phyloP scores from a whole-genome alignment of 1,140 invertebrate species.

The Melitaea cinxia region DNA sequence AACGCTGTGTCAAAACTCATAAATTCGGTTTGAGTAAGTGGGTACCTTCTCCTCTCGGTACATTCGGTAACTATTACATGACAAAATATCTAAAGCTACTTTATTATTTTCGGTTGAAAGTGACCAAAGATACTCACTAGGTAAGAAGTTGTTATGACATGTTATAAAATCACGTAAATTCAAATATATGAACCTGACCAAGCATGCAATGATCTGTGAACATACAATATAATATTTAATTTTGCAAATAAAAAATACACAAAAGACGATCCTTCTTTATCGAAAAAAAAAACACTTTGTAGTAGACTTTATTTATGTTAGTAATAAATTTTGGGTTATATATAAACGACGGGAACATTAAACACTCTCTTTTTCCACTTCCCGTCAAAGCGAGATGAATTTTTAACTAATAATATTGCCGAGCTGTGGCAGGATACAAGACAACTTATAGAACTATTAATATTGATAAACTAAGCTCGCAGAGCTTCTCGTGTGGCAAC shows the following conservation, averaged over 20 bases:
- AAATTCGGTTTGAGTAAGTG: not conserved
- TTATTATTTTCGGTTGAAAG: too few species aligned
- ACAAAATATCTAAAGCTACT: not conserved
- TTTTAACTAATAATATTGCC: slow-evolving; percentile 12
- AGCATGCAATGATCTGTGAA: too few species aligned
- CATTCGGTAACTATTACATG: not conserved
- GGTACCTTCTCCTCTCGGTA: not conserved
- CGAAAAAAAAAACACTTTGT: not conserved
- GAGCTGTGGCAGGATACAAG: slow-evolving; percentile 32
- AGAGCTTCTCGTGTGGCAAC: slow-evolving; percentile 18
- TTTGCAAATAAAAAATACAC: too few species aligned
- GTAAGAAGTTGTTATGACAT: too few species aligned
- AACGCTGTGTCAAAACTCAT: not conserved
- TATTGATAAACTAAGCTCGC: slow-evolving; percentile 28
- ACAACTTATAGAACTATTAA: slow-evolving; percentile 35
- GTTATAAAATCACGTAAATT: too few species aligned
- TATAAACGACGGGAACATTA: not conserved
- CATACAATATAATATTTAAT: too few species aligned
- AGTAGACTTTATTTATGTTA: not conserved
- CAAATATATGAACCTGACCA: too few species aligned
- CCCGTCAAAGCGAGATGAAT: slow-evolving; percentile 11
- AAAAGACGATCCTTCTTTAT: too few species aligned
- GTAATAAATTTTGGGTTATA: not conserved
- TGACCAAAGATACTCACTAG: too few species aligned
- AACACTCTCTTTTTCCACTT: not conserved